These are phyloP conservation scores for Ditylenchus weischeri DNA, from an alignment of 2,888 invertebrate genomes.

Conservation along the genomic window DNA sequence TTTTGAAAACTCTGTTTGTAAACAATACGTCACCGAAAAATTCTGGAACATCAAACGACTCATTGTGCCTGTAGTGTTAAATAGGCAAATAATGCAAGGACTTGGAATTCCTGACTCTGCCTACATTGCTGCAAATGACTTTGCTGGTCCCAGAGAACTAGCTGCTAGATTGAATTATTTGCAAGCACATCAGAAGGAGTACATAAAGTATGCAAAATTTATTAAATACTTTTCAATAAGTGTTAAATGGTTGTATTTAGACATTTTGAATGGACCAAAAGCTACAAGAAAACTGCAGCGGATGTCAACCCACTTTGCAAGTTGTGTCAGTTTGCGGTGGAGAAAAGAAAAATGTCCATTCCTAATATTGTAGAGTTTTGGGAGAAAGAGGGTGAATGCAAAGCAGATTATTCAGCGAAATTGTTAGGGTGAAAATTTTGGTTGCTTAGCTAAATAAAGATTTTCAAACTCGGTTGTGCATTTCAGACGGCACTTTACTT, in stretches of 20 bases:
- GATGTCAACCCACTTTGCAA: background rate
- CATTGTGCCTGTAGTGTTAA: constrained; percentile 14
- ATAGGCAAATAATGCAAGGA: constrained; percentile 5
- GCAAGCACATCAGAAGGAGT: constrained; percentile 1
- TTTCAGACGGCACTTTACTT: too few relatives aligned
- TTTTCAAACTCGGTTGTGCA: too few relatives aligned
- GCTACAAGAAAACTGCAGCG: background rate
- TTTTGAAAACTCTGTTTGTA: constrained; percentile 16
- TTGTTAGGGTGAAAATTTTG: too few relatives aligned
- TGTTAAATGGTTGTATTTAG: background rate
- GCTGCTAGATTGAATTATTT: constrained; percentile 4
- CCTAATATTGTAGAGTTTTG: too few relatives aligned
- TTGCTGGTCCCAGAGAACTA: constrained; percentile 1
- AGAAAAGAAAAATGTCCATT: background rate
- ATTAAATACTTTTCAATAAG: too few relatives aligned
- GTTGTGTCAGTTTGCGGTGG: constrained; percentile 1
- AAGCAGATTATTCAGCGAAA: too few relatives aligned
- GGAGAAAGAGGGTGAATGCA: too few relatives aligned
- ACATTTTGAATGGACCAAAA: constrained; percentile 8
- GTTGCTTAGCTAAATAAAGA: too few relatives aligned
- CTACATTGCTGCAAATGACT: constrained; percentile 8
- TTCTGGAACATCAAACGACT: constrained; percentile 18
- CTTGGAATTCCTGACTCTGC: background rate
- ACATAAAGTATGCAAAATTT: constrained; percentile 3
- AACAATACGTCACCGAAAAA: constrained; percentile 14